Conservation (phyloP, 2,113 vertebrate genomes). For the Nothocercus nigrocapillus region DNA sequence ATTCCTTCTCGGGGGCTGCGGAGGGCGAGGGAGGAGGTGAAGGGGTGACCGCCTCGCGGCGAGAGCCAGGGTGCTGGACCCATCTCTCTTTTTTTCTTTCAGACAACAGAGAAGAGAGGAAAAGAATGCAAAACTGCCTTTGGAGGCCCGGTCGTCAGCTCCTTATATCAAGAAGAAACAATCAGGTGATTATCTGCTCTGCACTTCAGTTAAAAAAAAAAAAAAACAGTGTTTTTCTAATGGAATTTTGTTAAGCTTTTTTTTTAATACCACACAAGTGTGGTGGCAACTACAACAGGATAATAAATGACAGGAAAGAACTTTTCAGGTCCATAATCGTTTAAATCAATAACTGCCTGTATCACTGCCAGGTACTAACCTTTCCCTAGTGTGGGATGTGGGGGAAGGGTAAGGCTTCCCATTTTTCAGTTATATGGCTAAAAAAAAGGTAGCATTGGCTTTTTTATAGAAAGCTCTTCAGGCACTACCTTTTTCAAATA, state of each 20-base stretch:
- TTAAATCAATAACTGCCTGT: conserved; percentile 72
- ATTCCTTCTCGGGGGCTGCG: not conserved
- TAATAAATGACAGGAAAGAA: conserved; percentile 75
- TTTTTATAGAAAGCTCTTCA: conserved; percentile 49
- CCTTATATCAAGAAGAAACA: conserved; percentile 93
- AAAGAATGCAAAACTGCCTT: conserved; percentile 85
- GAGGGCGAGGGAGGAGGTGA: not conserved
- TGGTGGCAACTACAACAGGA: conserved; percentile 61
- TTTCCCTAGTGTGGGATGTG: conserved; percentile 29
- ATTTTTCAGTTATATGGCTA: conserved; percentile 52
- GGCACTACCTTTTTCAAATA: conserved; percentile 36
- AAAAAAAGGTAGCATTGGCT: conserved; percentile 27
- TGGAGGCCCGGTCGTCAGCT: conserved; percentile 93
- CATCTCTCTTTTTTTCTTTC: conserved; percentile 43
- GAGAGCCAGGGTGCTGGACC: not conserved
- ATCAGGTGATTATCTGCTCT: conserved; percentile 86
- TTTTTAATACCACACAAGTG: conserved; percentile 45
- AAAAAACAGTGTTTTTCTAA: conserved; percentile 10
- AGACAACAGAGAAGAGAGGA: conserved; percentile 83
- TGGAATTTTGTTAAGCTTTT: conserved; percentile 24
- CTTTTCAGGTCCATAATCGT: conserved; percentile 70
- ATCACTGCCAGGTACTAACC: conserved; percentile 60
- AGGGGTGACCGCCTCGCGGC: not conserved
- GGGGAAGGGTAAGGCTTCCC: conserved; percentile 47
- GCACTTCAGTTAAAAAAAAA: not conserved